Base-by-base conservation (phyloP, 1,140 invertebrate genomes). In the Ridgeia piscesae region DNA sequence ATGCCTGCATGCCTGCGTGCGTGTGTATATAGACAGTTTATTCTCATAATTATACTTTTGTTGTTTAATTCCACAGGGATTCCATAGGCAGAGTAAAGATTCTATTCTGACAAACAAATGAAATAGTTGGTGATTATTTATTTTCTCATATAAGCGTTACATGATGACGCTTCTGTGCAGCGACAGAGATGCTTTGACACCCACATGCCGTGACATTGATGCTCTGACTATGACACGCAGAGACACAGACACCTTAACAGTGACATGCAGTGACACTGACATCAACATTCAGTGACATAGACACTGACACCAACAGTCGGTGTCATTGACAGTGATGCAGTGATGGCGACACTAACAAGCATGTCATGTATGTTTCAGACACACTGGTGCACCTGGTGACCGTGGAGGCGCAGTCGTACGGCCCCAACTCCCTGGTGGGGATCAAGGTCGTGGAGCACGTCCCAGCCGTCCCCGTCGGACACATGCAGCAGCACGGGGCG, bases 401-500 rank as follows among this genome's bases (percentile, higher is more conserved):
- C 11, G 94, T 96, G 42, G 96, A 98, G 96, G 98, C 99, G 0
- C 98, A 99, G 95, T 98, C 98, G 94, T 99, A 99, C 96, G 99
- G 99, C 0, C 98, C 98, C 0, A 98, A 98, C 93, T 99, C 98
- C 0, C 98, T 99, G 94, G 98, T 99, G 91, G 97, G 99, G 14
- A 99, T 99, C 98, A 97, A 98, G 94, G 98, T 99, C 33, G 98
- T 99, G 90, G 99, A 99, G 95, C 95, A 95, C 42, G 35, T 91
- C 11, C 92, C 58, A 34, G 58, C 91, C 11, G 91, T 27, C 91
- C 77, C 50, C 91, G 94, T 94, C 33, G 94, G 4, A 8, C 58
- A 77, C 58, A 50, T 50, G 34, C 42, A 48, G 14, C 34, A 35
- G 6, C 42, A 48, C 31, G n/a, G 4, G 6, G 89, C 31, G 9